Conservation (phyloP, 2,888 invertebrate species). For the Xylota sylvarum region DNA sequence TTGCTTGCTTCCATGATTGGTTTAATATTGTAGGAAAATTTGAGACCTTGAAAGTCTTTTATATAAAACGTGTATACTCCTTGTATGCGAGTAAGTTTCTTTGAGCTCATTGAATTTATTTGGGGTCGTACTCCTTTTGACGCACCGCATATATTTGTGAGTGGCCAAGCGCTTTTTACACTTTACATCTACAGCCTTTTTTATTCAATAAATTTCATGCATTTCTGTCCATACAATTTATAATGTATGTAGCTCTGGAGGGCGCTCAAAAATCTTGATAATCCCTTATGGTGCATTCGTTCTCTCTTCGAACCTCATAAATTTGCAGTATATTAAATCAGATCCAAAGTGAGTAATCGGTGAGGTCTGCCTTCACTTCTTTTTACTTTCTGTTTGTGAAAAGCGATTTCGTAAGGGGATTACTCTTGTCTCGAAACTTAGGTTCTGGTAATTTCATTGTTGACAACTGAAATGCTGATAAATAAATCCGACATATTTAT, state of each 20-base stretch:
- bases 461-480: conserved; percentile 63
- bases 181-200: conserved; percentile 37
- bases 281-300: conserved; percentile 28
- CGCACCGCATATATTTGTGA: neutral
- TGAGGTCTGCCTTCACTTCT: conserved; percentile 17
- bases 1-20: neutral
- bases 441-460: conserved; percentile 45
- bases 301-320: conserved; percentile 57
- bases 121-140: conserved; percentile 13
- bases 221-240: conserved; percentile 33
- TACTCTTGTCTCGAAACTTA: conserved; percentile 32
- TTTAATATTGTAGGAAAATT: neutral
- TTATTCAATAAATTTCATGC: conserved; percentile 49
- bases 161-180: conserved; percentile 46
- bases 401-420: conserved; percentile 36
- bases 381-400: conserved; percentile 4
- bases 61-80: neutral
- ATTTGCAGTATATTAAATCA: conserved; percentile 65
- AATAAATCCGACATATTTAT: conserved; percentile 73
- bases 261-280: conserved; percentile 29
- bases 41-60: neutral
- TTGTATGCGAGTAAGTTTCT: neutral
- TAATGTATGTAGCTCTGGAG: neutral
- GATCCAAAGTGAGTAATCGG: conserved; percentile 61
- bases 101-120: conserved; percentile 27